phyloP scores from a whole-genome alignment of 2,888 invertebrate genomes.

The Nezara viridula region DNA sequence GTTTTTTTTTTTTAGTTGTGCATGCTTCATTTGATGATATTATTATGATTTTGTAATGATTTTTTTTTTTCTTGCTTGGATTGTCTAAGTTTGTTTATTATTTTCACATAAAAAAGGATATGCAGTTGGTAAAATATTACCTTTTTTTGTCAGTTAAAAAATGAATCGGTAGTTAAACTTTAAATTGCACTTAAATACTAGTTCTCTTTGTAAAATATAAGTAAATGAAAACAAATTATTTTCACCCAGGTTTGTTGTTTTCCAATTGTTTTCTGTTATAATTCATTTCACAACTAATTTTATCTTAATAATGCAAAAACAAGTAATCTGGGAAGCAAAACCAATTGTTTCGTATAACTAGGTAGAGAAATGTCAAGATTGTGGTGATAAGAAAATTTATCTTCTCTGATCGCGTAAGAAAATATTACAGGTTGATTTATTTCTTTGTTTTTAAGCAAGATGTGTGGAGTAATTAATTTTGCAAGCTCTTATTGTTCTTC shows the following conservation, averaged over 20 bases:
- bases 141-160: background rate
- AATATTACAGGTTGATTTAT: no score
- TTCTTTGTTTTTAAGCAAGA: no score
- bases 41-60: slow-evolving; percentile 57
- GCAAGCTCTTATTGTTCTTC: no score
- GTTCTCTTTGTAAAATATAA: background rate
- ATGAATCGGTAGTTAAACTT: background rate
- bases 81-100: slow-evolving; percentile 42
- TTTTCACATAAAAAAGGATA: slow-evolving; percentile 58
- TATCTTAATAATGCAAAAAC: no score
- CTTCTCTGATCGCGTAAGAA: no score
- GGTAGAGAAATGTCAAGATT: no score
- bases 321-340: no score
- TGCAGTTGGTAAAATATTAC: slow-evolving; percentile 4
- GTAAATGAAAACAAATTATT: background rate
- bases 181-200: background rate
- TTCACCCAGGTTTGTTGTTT: background rate
- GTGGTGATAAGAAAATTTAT: no score
- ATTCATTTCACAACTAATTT: no score
- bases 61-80: slow-evolving; percentile 61
- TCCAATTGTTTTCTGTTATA: no score
- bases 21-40: slow-evolving; percentile 65
- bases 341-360: no score
- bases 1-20: slow-evolving; percentile 62
- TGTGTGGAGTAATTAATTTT: no score